A percentile compares a stretch with the other conserved stretches of the same genome.
Evolutionary conservation across 2,797 vertebrate species (phyloP).

Genomic region (Sphenodon punctatus): DNA sequence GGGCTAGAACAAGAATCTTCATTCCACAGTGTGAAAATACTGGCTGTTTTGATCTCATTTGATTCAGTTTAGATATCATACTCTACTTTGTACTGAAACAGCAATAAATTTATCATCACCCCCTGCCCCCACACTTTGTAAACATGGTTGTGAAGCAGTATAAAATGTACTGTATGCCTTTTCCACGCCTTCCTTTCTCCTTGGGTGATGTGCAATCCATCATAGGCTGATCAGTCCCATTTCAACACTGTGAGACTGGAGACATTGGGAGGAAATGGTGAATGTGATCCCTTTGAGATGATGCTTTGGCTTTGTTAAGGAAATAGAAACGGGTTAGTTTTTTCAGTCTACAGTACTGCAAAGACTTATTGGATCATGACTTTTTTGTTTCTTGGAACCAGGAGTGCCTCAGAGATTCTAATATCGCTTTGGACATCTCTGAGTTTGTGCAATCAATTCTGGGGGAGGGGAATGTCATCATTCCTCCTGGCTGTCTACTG

Average conservation of each 20-base stretch:
- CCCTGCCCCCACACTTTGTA: constrained; percentile 42
- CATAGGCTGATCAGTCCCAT: constrained; percentile 81
- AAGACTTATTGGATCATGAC: constrained; percentile 79
- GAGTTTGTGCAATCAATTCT: constrained; percentile 77
- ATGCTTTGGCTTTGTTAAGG: constrained; percentile 75
- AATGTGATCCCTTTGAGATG: constrained; percentile 81
- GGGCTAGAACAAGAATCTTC: constrained; percentile 58
- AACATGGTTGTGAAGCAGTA: constrained; percentile 77
- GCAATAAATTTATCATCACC: constrained; percentile 89
- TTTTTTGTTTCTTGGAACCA: constrained; percentile 77
- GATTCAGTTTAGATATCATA: constrained; percentile 73
- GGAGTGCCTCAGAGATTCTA: constrained; percentile 83
- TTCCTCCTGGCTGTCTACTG: constrained; percentile 72
- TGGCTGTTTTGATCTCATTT: constrained; percentile 69
- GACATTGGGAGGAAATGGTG: constrained; percentile 74
- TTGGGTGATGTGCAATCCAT: constrained; percentile 93
- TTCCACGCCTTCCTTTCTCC: constrained; percentile 81
- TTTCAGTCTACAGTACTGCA: constrained; percentile 74
- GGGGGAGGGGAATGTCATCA: constrained; percentile 52
- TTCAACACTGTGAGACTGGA: constrained; percentile 83
- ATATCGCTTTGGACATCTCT: constrained; percentile 79
- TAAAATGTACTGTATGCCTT: constrained; percentile 75
- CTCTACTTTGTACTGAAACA: constrained; percentile 84
- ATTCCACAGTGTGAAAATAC: constrained; percentile 71
- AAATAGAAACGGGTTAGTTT: constrained; percentile 81